Base-by-base conservation (phyloP, 2,888 invertebrate species). In the Uloborus plumipes region DNA sequence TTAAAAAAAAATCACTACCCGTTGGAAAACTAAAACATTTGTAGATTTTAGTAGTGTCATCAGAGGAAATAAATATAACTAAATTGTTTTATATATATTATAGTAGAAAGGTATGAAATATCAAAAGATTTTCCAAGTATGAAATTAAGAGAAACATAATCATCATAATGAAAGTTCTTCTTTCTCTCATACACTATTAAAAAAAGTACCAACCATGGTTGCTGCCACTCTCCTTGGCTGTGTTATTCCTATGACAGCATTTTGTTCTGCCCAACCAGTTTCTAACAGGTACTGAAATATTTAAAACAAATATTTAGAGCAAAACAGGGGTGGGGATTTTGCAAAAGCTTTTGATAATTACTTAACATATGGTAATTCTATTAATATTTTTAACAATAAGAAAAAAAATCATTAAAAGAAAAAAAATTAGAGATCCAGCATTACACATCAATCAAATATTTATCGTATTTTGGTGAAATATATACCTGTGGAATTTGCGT, bases 221-320 rank as follows among this genome's bases (percentile, higher is more conserved):
- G 96, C 96, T 0, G 97, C 97, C 0, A 97, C 93, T 76, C 98
- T 92, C 14, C 98, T 91, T 0, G 99, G 98, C 89, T 99, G 96
- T 2, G 98, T 97, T 84, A 99, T 92, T 64, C 94, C 96, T 70
- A 99, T 94, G 82, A 93, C 91, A 86, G 90, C 90, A 70, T 94
- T 94, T 73, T 94, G 93, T 15, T 91, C 89, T 65, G 93, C 91
- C 95, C 95, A 96, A 87, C 95, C 95, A 82, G 93, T 92, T 89
- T 99, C 98, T 86, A 93, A 90, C 31, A 99, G 91, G 88, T 97
- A 99, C 94, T 99, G 92, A 49, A 51, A 81, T 39, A 62, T 62
- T 82, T 22, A 85, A 81, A 69, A n/a, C 13, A 22, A 69, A 82
- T 16, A 80, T 22, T n/a, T 55, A 31, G 13, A 13, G 51, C 2